Evolutionary conservation across 2,113 vertebrate species (phyloP).

Genomic region (Panthera leo): DNA sequence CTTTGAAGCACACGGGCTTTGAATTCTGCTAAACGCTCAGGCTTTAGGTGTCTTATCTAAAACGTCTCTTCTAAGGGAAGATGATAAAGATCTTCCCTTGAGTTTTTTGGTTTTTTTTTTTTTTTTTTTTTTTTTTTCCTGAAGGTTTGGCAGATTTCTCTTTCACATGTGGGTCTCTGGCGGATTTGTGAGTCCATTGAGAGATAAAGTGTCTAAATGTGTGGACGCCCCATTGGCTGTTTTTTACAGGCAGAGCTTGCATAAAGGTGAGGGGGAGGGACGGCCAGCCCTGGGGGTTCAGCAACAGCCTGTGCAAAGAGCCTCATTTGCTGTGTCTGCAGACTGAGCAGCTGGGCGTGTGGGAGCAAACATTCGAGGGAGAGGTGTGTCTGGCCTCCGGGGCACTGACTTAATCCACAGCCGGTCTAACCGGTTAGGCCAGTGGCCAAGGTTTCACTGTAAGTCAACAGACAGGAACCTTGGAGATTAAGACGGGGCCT

Average conservation of each 20-base stretch:
- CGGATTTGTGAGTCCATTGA: background rate
- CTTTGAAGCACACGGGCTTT: background rate
- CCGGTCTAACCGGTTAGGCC: background rate
- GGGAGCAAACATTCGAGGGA: rapidly evolving
- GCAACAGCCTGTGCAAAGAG: rapidly evolving
- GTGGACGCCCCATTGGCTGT: rapidly evolving
- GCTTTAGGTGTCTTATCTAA: background rate
- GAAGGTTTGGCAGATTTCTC: rapidly evolving
- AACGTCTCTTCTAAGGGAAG: background rate
- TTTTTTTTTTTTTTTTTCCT: too few species aligned
- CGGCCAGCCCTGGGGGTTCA: too few species aligned
- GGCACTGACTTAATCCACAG: too few species aligned
- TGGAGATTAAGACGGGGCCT: background rate
- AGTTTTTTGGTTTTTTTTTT: too few species aligned
- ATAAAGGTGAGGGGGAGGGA: rapidly evolving
- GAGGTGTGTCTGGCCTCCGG: rapidly evolving
- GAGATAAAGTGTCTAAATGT: background rate
- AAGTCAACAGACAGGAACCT: background rate
- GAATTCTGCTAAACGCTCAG: too few species aligned
- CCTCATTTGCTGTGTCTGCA: rapidly evolving
- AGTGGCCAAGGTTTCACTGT: background rate
- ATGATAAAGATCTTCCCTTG: background rate
- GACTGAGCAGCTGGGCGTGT: rapidly evolving
- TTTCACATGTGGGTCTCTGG: background rate
- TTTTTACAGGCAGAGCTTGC: background rate